Conservation (phyloP, 2,797 vertebrate species). For the Propithecus perrieri region DNA sequence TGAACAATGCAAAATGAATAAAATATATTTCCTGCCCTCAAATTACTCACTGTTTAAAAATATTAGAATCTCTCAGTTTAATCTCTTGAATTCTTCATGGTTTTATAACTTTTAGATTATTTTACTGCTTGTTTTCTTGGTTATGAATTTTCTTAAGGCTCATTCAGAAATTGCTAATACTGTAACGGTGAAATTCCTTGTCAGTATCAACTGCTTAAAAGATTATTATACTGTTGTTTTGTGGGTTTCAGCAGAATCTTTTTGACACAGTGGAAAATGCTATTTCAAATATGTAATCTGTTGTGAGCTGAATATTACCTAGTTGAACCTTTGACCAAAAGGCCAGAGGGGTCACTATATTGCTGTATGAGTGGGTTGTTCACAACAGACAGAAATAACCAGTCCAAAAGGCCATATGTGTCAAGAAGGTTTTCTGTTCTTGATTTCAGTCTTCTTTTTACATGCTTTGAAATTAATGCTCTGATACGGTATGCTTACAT, state of each 20-base stretch:
- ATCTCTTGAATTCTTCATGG: neutral
- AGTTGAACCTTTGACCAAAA: neutral
- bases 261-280: slow-evolving; percentile 11
- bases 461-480: slow-evolving; percentile 44
- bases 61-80: slow-evolving; percentile 2
- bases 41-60: neutral
- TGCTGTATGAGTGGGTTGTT: neutral
- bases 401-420: neutral
- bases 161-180: neutral
- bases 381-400: slow-evolving; percentile 33
- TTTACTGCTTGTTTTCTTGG: neutral
- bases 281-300: neutral
- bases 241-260: slow-evolving; percentile 38
- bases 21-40: slow-evolving; percentile 6
- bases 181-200: neutral
- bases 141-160: neutral
- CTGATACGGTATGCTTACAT: neutral
- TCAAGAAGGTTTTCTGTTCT: neutral
- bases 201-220: neutral
- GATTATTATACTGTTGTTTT: slow-evolving; percentile 4
- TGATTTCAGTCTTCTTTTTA: slow-evolving; percentile 44
- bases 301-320: slow-evolving; percentile 42
- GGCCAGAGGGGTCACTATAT: neutral
- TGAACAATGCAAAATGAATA: slow-evolving; percentile 38
- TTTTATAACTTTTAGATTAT: slow-evolving; percentile 47